Evolutionary conservation across 2,888 invertebrate genomes (phyloP).

Genomic region (Dicycla oo): DNA sequence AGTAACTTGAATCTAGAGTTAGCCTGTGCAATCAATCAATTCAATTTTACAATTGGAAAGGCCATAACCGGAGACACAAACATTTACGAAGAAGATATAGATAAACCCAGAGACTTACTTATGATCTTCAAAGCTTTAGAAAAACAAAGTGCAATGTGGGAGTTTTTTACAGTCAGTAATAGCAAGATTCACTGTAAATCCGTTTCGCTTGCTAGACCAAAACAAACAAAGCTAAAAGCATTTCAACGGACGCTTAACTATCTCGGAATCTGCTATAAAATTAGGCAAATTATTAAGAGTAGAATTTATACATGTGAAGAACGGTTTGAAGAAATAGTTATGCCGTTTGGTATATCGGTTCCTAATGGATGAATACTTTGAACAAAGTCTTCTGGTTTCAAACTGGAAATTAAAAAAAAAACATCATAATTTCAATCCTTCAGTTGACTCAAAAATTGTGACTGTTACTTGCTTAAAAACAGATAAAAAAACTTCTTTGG

Average conservation of each 20-base stretch:
- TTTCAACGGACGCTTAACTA: slow-evolving; percentile 13
- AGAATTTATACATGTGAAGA: neutral
- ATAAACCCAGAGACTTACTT: slow-evolving; percentile 10
- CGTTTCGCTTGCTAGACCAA: neutral
- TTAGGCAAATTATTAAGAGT: neutral
- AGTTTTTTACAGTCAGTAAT: slow-evolving; percentile 6
- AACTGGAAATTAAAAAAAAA: too few relatives aligned
- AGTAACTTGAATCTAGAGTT: slow-evolving; percentile 1
- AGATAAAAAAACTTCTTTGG: neutral
- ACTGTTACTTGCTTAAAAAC: neutral
- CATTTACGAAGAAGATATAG: slow-evolving; percentile 7
- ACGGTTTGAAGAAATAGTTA: neutral
- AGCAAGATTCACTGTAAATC: slow-evolving; percentile 21
- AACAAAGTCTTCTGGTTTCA: neutral
- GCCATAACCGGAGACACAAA: slow-evolving; percentile 10
- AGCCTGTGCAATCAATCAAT: neutral
- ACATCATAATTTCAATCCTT: neutral
- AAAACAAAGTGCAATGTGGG: slow-evolving; percentile 10
- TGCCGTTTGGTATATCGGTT: too few relatives aligned
- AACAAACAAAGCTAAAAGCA: slow-evolving; percentile 54
- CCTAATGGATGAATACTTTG: neutral
- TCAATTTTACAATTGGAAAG: neutral
- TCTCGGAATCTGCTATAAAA: neutral
- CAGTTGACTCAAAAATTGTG: neutral
- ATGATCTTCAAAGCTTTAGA: neutral